Conservation (phyloP, 2,797 vertebrate genomes). For the Thripadectes ignobilis region DNA sequence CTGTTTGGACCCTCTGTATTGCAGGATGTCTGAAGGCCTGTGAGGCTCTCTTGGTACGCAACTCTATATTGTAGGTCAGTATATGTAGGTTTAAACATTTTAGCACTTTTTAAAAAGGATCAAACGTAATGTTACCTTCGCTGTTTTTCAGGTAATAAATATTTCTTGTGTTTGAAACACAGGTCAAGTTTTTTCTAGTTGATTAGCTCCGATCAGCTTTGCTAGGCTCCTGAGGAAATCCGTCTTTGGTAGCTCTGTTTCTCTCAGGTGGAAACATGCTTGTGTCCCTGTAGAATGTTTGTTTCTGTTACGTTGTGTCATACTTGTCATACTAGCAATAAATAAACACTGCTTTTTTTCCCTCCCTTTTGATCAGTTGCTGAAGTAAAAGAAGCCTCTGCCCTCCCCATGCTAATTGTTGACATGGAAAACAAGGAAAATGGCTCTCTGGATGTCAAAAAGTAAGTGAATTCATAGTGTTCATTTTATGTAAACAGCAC, state of each 20-base stretch:
- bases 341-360: conserved; percentile 62
- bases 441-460: conserved; percentile 92
- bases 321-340: conserved; percentile 16
- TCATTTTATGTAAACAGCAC: conserved; percentile 28
- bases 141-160: conserved; percentile 24
- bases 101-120: conserved; percentile 25
- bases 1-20: background rate
- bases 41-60: background rate
- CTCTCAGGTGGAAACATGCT: conserved; percentile 14
- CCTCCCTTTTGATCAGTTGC: conserved; percentile 70
- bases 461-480: conserved; percentile 79
- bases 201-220: conserved; percentile 6
- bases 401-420: conserved; percentile 74
- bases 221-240: background rate
- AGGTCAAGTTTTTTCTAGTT: background rate
- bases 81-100: background rate
- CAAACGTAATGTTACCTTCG: background rate
- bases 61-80: background rate
- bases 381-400: conserved; percentile 74
- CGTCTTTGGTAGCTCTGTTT: background rate
- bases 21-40: background rate
- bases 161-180: conserved; percentile 10
- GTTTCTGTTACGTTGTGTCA: conserved; percentile 28
- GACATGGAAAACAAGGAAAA: conserved; percentile 97
- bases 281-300: background rate